These are phyloP conservation scores for Chloroceryle inda DNA, from an alignment of 2,797 vertebrate species.

Conservation along the genomic window DNA sequence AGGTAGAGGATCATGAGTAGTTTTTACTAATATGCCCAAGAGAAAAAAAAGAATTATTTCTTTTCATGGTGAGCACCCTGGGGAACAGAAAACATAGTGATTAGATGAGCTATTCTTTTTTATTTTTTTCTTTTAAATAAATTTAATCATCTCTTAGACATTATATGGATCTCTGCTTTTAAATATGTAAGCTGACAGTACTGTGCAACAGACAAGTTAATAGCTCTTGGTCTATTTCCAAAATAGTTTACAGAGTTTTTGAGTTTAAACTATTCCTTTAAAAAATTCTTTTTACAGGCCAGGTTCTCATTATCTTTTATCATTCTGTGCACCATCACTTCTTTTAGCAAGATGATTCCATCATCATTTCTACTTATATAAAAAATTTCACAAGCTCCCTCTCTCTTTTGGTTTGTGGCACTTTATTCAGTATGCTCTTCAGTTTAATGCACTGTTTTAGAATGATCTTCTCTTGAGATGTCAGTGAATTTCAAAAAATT, in stretches of 20 bases:
- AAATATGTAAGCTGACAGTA: not conserved
- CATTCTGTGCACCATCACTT: not conserved
- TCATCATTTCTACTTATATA: not conserved
- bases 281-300: not conserved
- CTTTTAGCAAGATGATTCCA: not conserved
- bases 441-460: not conserved
- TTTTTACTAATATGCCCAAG: conserved; percentile 10
- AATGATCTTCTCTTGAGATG: not conserved
- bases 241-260: not conserved
- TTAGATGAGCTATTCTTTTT: not conserved
- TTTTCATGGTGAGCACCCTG: not conserved
- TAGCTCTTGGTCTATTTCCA: not conserved
- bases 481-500: not conserved
- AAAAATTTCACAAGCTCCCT: not conserved
- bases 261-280: not conserved
- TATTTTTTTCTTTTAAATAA: not conserved
- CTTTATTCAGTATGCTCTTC: not conserved
- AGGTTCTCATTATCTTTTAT: not conserved
- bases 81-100: not conserved
- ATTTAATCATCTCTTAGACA: not conserved
- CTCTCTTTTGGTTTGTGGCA: not conserved
- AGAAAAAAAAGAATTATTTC: not conserved
- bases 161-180: not conserved
- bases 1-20: not conserved
- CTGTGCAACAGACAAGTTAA: not conserved